phyloP scores from a whole-genome alignment of 2,888 invertebrate species.

The Diaprepes abbreviatus region DNA sequence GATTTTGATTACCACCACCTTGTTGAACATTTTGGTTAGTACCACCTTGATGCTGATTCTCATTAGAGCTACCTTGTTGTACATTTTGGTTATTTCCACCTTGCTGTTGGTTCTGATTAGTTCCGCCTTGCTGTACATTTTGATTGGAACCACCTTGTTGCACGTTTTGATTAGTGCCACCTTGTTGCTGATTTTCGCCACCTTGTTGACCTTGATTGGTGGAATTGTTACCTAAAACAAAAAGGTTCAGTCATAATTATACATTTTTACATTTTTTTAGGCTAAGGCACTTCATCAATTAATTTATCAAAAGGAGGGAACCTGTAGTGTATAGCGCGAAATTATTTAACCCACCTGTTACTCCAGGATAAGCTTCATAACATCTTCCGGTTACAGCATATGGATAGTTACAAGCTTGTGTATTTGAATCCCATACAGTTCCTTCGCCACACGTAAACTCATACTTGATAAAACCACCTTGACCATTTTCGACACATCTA shows the following conservation, averaged over 20 bases:
- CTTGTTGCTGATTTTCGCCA: conserved; percentile 42
- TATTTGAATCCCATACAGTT: conserved; percentile 81
- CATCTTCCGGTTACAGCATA: conserved; percentile 69
- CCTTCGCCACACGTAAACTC: conserved; percentile 83
- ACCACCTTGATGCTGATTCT: conserved; percentile 55
- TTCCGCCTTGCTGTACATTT: too few species aligned
- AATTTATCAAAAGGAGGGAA: too few species aligned
- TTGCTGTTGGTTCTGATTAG: conserved; percentile 46
- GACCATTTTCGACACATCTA: conserved; percentile 78
- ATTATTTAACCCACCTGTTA: neutral
- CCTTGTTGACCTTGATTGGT: conserved; percentile 40
- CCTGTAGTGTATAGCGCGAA: too few species aligned
- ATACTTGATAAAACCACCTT: conserved; percentile 74
- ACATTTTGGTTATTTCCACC: conserved; percentile 33
- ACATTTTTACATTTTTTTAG: too few species aligned
- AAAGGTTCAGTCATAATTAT: too few species aligned
- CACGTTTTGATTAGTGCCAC: conserved; percentile 60
- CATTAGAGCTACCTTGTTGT: conserved; percentile 58
- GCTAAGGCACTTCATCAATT: too few species aligned
- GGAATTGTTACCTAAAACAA: neutral
- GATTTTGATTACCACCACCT: conserved; percentile 34
- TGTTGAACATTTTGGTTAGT: conserved; percentile 28
- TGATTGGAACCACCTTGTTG: conserved; percentile 59
- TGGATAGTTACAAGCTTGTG: conserved; percentile 80
- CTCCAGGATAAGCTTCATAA: conserved; percentile 17